Conservation (phyloP, 2,888 invertebrate genomes). For the Polydesmus complanatus region DNA sequence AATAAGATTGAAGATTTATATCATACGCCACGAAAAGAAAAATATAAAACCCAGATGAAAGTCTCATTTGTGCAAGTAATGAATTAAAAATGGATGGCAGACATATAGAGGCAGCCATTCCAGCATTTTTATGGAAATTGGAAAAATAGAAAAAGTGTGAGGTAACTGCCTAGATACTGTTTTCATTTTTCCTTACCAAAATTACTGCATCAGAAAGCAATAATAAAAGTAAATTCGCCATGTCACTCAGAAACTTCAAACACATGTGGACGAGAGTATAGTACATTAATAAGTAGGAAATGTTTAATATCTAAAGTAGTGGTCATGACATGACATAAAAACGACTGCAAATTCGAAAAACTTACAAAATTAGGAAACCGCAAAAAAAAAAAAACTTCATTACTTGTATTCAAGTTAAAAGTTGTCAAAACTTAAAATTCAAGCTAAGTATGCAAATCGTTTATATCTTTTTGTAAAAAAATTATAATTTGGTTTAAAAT, state of each 20-base stretch:
- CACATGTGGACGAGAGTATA: too few species aligned
- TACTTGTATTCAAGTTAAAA: too few species aligned
- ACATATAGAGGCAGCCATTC: background rate
- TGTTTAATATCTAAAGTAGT: too few species aligned
- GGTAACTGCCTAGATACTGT: background rate
- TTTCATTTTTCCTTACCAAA: background rate
- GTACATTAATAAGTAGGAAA: too few species aligned
- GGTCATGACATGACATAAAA: too few species aligned
- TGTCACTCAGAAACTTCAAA: background rate
- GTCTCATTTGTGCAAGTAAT: background rate
- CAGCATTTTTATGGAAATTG: background rate
- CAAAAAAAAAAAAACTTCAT: too few species aligned
- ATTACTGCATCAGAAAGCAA: background rate
- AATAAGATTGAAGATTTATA: background rate
- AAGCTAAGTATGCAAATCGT: too few species aligned
- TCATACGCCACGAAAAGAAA: background rate
- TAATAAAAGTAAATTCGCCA: background rate
- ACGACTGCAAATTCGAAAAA: too few species aligned
- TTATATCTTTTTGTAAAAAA: background rate
- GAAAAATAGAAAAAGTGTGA: background rate
- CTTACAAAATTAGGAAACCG: too few species aligned
- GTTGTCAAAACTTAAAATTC: too few species aligned
- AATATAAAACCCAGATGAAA: background rate
- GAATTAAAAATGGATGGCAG: background rate
- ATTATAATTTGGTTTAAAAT: background rate